These are phyloP conservation scores for Dascillus cervinus DNA, from an alignment of 2,888 invertebrate genomes.

Conservation along the genomic window DNA sequence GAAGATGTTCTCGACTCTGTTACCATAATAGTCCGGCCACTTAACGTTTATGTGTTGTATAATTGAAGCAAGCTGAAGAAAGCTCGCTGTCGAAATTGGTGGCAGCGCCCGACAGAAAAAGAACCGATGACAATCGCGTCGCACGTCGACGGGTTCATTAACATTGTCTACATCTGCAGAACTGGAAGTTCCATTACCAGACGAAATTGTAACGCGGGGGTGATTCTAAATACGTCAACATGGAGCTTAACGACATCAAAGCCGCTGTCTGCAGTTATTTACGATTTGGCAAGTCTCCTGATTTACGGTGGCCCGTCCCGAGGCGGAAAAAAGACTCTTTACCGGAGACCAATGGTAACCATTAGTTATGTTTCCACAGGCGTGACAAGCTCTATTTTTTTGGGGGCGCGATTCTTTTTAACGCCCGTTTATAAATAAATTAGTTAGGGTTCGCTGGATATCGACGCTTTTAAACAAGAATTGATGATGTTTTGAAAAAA, in stretches of 20 bases:
- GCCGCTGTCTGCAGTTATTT: conserved; percentile 18
- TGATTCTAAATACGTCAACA: conserved; percentile 18
- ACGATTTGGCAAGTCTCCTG: conserved; percentile 20
- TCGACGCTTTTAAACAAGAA: conserved; percentile 11
- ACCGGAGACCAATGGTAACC: conserved; percentile 12
- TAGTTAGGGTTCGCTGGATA: conserved; percentile 8
- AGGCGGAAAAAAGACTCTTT: conserved; percentile 12
- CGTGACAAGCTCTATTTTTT: conserved; percentile 12
- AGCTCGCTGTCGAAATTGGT: no score
- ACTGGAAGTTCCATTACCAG: conserved; percentile 6
- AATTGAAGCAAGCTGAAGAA: no score
- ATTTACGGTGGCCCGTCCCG: conserved; percentile 13
- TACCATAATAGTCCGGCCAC: no score
- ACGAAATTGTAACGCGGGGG: conserved; percentile 16
- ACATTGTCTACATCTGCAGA: no score
- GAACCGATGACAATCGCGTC: no score
- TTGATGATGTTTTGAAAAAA: conserved; percentile 7
- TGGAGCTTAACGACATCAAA: conserved; percentile 20
- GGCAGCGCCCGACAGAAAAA: no score
- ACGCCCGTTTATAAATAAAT: no score
- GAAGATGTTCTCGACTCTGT: neutral
- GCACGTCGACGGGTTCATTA: no score
- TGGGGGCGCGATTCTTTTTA: no score
- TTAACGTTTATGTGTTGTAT: no score
- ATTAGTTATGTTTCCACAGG: conserved; percentile 12